A percentile compares a stretch with the other conserved stretches of the same genome.
Evolutionary conservation across 2,888 invertebrate species (phyloP).

Genomic region (Amphipyra tragopoginis): DNA sequence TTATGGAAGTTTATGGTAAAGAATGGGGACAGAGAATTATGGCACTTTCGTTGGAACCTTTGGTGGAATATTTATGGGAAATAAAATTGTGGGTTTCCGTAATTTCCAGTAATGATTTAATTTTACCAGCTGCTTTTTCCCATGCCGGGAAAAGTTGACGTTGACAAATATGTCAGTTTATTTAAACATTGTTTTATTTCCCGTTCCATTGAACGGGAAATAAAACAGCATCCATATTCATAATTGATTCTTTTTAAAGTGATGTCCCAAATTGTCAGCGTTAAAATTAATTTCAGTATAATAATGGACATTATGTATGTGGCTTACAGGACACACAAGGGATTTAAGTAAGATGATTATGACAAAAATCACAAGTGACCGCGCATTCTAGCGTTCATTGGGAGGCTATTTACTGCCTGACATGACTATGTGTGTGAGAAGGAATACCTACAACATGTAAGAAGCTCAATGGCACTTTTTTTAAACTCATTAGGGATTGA

Average conservation of each 20-base stretch:
- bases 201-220: not conserved
- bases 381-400: too few species aligned
- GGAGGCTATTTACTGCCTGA: too few species aligned
- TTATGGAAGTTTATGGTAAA: constrained; percentile 43
- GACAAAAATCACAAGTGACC: too few species aligned
- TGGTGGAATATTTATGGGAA: constrained; percentile 31
- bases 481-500: too few species aligned
- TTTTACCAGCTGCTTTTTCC: constrained; percentile 17
- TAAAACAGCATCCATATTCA: not conserved
- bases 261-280: not conserved
- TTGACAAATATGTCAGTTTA: not conserved
- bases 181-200: too few species aligned
- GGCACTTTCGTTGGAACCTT: constrained; percentile 39
- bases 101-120: constrained; percentile 11
- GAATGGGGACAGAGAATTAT: constrained; percentile 48
- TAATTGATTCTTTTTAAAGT: not conserved
- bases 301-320: not conserved
- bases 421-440: too few species aligned
- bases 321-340: not conserved
- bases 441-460: too few species aligned
- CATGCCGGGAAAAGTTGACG: not conserved
- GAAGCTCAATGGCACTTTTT: too few species aligned
- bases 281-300: not conserved
- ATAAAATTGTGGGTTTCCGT: constrained; percentile 18
- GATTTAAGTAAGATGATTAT: too few species aligned